Evolutionary conservation across 2,797 vertebrate genomes (phyloP).

Genomic region (Pangasius krempfi): DNA sequence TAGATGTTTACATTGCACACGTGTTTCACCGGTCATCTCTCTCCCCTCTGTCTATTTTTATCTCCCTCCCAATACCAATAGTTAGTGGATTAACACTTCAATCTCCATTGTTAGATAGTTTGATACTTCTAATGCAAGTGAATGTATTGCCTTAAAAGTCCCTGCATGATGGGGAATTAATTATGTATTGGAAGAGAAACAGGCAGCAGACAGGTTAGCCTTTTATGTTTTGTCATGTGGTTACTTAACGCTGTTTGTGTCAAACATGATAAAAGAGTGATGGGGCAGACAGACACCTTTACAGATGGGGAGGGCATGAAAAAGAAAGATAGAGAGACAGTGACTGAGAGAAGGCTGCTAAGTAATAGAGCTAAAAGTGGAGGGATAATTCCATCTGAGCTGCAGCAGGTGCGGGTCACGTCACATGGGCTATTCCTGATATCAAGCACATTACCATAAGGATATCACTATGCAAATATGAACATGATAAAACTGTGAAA

Average conservation of each 20-base stretch:
- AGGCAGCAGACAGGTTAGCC: not conserved
- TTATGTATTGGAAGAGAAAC: not conserved
- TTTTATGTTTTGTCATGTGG: constrained; percentile 35
- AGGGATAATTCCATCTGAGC: constrained; percentile 57
- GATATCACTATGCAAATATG: constrained; percentile 38
- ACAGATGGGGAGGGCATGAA: constrained; percentile 17
- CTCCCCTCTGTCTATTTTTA: not conserved
- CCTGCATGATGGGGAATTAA: not conserved
- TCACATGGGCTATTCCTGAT: constrained; percentile 45
- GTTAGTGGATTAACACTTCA: not conserved
- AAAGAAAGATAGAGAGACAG: not conserved
- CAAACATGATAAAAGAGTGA: constrained; percentile 40
- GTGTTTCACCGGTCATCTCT: constrained; percentile 42
- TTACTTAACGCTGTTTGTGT: constrained; percentile 27
- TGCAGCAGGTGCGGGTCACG: constrained; percentile 55
- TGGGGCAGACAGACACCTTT: constrained; percentile 20
- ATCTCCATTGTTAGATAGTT: not conserved
- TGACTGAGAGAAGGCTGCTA: constrained; percentile 20
- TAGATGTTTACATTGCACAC: constrained; percentile 59
- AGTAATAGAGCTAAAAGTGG: constrained; percentile 53
- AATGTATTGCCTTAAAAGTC: not conserved
- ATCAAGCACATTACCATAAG: constrained; percentile 14
- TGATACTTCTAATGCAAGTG: not conserved
- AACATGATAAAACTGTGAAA: constrained; percentile 24
- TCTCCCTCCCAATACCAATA: not conserved